Evolutionary conservation across 30 jellyfish, hydroid and myxozoan genomes (phyloP).

Genomic region (Cassiopea andromeda): DNA sequence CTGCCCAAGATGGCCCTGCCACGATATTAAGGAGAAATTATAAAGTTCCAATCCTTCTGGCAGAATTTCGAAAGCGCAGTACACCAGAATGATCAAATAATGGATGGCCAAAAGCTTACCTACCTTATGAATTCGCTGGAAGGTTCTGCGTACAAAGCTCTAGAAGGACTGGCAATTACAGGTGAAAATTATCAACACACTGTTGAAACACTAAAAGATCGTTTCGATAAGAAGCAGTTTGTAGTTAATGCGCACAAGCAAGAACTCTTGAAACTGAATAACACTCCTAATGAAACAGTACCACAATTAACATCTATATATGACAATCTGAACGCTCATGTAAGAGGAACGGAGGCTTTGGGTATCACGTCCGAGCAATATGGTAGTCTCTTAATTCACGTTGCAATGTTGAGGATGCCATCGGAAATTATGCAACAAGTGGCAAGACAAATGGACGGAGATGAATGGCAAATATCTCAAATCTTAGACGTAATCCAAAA

Average conservation of each 20-base stretch:
- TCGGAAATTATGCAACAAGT: constrained; percentile 2
- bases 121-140: constrained; percentile 41
- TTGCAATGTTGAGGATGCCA: constrained; percentile 44
- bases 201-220: not conserved
- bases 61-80: constrained; percentile 20
- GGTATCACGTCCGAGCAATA: constrained; percentile 32
- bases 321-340: constrained; percentile 32
- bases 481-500: constrained; percentile 6
- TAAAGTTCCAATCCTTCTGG: not conserved
- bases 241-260: constrained; percentile 35
- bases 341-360: constrained; percentile 5
- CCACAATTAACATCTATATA: constrained; percentile 13
- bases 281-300: constrained; percentile 30
- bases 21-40: not conserved
- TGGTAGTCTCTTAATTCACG: constrained; percentile 11
- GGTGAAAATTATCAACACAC: constrained; percentile 37
- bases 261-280: constrained; percentile 20
- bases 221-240: not conserved
- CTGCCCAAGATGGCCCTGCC: not conserved
- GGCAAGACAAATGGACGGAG: no score
- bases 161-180: constrained; percentile 21
- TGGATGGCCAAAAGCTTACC: constrained; percentile 12
- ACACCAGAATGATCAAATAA: not conserved
- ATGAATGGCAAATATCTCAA: constrained; percentile 20
- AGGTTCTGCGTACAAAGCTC: constrained; percentile 41